Conservation (phyloP, 2,888 invertebrate genomes). For the Alsophila aescularia region DNA sequence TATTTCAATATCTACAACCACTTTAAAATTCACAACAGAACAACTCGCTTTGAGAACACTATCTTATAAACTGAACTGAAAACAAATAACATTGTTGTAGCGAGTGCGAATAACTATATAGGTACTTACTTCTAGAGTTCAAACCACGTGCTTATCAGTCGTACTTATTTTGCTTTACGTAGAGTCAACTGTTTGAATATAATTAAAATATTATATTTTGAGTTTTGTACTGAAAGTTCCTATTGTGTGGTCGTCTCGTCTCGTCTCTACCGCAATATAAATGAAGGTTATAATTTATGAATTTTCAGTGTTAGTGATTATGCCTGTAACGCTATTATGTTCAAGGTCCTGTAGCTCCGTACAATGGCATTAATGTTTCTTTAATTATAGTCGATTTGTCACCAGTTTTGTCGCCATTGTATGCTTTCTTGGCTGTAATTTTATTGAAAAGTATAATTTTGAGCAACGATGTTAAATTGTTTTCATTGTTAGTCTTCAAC, state of each 20-base stretch:
- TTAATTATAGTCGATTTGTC: conserved; percentile 22
- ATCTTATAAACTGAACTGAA: conserved; percentile 72
- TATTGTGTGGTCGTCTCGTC: no score
- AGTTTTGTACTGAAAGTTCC: no score
- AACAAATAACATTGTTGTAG: conserved; percentile 54
- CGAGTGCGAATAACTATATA: conserved; percentile 55
- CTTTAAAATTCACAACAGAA: conserved; percentile 51
- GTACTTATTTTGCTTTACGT: conserved; percentile 32
- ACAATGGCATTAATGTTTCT: conserved; percentile 26
- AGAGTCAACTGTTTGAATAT: conserved; percentile 11
- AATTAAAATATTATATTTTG: not conserved
- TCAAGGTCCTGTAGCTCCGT: conserved; percentile 26
- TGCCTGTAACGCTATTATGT: conserved; percentile 12
- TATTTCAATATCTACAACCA: conserved; percentile 36
- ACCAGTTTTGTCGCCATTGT: conserved; percentile 16
- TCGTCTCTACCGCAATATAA: no score
- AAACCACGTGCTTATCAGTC: conserved; percentile 72
- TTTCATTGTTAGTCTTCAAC: no score
- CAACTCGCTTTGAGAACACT: conserved; percentile 66
- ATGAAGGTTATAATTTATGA: not conserved
- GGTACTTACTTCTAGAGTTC: conserved; percentile 48
- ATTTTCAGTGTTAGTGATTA: conserved; percentile 18
- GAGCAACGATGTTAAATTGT: conserved; percentile 1
- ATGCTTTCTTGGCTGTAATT: conserved; percentile 20
- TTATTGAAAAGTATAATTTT: conserved; percentile 15